phyloP scores from a whole-genome alignment of 2,888 invertebrate genomes.

The Sphaerophoria taeniata region DNA sequence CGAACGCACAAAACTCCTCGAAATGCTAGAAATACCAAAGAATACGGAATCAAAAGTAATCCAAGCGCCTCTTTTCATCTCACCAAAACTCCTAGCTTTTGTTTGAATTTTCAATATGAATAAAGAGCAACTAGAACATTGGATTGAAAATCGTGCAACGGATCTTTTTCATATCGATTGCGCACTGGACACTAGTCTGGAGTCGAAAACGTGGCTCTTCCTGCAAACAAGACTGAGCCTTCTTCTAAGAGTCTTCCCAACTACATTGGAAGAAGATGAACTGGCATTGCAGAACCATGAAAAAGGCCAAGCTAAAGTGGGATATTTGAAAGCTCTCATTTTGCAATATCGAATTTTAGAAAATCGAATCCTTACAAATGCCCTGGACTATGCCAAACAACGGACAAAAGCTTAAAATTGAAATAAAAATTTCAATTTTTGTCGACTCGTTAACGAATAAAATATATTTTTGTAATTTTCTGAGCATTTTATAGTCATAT shows the following conservation, averaged over 20 bases:
- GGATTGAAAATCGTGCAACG: conserved; percentile 84
- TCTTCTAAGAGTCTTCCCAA: conserved; percentile 86
- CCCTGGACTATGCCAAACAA: conserved; percentile 85
- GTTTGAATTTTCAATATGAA: conserved; percentile 94
- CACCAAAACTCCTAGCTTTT: conserved; percentile 90
- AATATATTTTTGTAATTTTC: conserved; percentile 61
- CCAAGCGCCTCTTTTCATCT: conserved; percentile 87
- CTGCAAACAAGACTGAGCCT: conserved; percentile 87
- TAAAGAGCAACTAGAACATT: conserved; percentile 86
- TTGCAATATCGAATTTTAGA: conserved; percentile 81
- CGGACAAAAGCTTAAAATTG: conserved; percentile 83
- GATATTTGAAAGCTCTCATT: conserved; percentile 79
- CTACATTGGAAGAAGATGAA: conserved; percentile 85
- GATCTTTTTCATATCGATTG: conserved; percentile 86
- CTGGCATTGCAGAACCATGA: conserved; percentile 80
- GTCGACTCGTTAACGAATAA: conserved; percentile 49
- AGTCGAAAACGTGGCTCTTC: conserved; percentile 88
- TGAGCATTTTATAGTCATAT: conserved; percentile 69
- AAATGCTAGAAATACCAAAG: conserved; percentile 87
- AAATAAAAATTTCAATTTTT: not conserved
- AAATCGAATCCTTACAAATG: conserved; percentile 84
- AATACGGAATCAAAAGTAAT: conserved; percentile 88
- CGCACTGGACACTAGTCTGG: conserved; percentile 86
- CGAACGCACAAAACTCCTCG: conserved; percentile 87
- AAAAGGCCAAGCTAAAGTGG: conserved; percentile 75